Evolutionary conservation across 1,140 invertebrate genomes (phyloP).

Genomic region (Lepidostoma basale): DNA sequence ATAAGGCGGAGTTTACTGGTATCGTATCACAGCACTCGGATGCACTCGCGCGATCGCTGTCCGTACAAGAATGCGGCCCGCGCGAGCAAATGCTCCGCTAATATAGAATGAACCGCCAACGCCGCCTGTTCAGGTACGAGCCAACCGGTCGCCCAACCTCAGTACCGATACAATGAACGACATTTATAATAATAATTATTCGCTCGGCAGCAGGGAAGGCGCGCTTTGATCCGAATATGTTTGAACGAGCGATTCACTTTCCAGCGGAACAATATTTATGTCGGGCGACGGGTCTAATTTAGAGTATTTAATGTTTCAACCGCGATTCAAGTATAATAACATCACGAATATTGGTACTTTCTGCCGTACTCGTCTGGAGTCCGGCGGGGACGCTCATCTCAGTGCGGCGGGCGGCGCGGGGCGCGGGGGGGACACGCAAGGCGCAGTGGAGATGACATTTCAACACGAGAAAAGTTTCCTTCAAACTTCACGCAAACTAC

Average conservation of each 20-base stretch:
- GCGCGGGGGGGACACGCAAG: background rate
- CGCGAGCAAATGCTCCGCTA: conserved; percentile 14
- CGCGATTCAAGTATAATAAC: conserved; percentile 28
- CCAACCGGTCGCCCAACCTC: conserved; percentile 29
- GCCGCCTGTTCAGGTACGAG: conserved; percentile 14
- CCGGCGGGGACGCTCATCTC: background rate
- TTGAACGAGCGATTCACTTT: conserved; percentile 12
- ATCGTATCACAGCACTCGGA: background rate
- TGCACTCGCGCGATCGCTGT: conserved; percentile 13
- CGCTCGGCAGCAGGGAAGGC: conserved; percentile 1
- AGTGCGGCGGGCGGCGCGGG: background rate
- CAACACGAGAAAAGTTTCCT: conserved; percentile 16
- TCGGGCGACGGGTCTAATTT: conserved; percentile 9
- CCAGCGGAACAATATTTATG: conserved; percentile 13
- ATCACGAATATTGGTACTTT: conserved; percentile 25
- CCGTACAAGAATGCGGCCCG: conserved; percentile 24
- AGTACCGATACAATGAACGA: conserved; percentile 9
- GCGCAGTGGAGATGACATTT: background rate
- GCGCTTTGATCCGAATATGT: background rate
- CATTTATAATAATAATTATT: conserved; percentile 26
- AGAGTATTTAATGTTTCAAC: background rate
- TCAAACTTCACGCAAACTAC: background rate
- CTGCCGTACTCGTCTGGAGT: background rate
- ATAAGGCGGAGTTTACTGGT: background rate
- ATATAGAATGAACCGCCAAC: conserved; percentile 30